Evolutionary conservation across 1,140 invertebrate species (phyloP).

Genomic region (Philopotamus ludificatus): DNA sequence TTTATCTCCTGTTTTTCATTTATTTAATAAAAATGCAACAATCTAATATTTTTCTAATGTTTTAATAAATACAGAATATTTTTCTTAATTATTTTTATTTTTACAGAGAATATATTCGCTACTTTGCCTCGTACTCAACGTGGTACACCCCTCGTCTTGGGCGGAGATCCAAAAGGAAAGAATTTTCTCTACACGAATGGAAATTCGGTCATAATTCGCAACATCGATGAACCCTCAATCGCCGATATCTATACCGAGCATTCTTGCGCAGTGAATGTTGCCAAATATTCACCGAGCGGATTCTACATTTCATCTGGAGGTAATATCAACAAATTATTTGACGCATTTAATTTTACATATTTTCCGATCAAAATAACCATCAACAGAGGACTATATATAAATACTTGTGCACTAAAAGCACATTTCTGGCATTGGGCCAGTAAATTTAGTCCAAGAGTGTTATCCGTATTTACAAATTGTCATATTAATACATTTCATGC

Average conservation of each 20-base stretch:
- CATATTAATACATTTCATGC: slow-evolving; percentile 34
- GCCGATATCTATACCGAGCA: slow-evolving; percentile 97
- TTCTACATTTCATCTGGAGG: slow-evolving; percentile 99
- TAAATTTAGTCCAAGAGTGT: slow-evolving; percentile 30
- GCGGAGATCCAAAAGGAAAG: slow-evolving; percentile 94
- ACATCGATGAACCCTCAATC: slow-evolving; percentile 93
- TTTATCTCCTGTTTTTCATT: no score
- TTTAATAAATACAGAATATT: background rate
- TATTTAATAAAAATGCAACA: no score
- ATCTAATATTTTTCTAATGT: no score
- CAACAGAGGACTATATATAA: slow-evolving; percentile 9
- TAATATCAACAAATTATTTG: slow-evolving; percentile 47
- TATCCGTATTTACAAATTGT: slow-evolving; percentile 32
- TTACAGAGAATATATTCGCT: slow-evolving; percentile 83
- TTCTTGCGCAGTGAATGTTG: slow-evolving; percentile 89
- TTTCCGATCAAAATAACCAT: slow-evolving; percentile 22
- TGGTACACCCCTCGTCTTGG: slow-evolving; percentile 90
- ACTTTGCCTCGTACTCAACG: slow-evolving; percentile 89
- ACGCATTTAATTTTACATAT: background rate
- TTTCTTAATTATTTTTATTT: background rate
- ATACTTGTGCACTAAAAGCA: slow-evolving; percentile 11
- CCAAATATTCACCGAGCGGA: slow-evolving; percentile 97
- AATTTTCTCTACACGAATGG: slow-evolving; percentile 97
- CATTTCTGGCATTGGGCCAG: slow-evolving; percentile 35
- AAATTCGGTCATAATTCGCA: slow-evolving; percentile 95